phyloP scores from a whole-genome alignment of 2,797 vertebrate species.

The Brachymystax lenok region DNA sequence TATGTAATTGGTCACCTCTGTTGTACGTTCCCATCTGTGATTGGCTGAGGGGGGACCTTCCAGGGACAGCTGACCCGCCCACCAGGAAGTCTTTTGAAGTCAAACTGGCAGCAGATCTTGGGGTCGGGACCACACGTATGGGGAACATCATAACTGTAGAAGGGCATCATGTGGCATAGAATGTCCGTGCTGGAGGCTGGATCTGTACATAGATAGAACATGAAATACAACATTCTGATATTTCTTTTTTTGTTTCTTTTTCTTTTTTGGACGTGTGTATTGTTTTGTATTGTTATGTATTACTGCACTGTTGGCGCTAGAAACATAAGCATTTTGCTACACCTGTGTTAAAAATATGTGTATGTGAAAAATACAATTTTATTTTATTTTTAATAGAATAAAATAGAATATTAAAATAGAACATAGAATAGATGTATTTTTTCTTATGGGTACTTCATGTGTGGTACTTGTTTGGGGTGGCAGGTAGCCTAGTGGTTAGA shows the following conservation, averaged over 20 bases:
- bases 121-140: slow-evolving; percentile 95
- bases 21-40: slow-evolving; percentile 83
- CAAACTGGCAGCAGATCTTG: slow-evolving; percentile 93
- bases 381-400: neutral
- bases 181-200: slow-evolving; percentile 85
- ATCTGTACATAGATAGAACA: slow-evolving; percentile 73
- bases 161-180: slow-evolving; percentile 97
- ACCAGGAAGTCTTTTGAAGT: slow-evolving; percentile 90
- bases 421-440: neutral
- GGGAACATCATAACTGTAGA: slow-evolving; percentile 95
- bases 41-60: slow-evolving; percentile 85
- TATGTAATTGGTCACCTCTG: slow-evolving; percentile 69
- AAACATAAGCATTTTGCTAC: too few species aligned
- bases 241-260: too few species aligned
- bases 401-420: neutral
- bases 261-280: too few species aligned
- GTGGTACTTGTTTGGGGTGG: neutral
- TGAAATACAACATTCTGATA: neutral
- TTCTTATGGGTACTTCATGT: neutral
- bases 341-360: too few species aligned
- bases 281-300: too few species aligned
- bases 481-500: too few species aligned
- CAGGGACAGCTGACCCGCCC: slow-evolving; percentile 88
- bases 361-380: too few species aligned
- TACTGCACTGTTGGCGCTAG: too few species aligned